Evolutionary conservation across 2,113 vertebrate genomes (phyloP), one percentile per base, ranked within the genome.

Genomic region (Notarius lentiginosus): DNA sequence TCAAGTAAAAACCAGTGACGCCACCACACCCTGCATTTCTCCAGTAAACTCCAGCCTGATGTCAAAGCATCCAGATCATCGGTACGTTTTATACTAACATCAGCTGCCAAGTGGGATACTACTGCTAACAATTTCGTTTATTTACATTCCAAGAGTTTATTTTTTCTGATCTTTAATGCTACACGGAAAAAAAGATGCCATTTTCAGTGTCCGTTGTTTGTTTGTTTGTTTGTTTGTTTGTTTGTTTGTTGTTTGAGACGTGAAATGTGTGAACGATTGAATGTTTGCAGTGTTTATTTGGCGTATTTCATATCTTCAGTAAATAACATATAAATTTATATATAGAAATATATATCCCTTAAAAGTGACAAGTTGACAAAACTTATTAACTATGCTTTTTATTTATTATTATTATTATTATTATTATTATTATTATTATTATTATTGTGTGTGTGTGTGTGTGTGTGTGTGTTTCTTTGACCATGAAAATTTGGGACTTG

Each of bases 401-500:
- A 60, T 58, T 55, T 34, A 51, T 75, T 30, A 30, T 30, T 30
- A 30, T 34, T 34, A 34, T 34, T 34, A 34, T 34, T 34, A 34
- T 34, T 34, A 34, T 34, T 34, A 34, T 34, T 41, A 41, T 41
- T 41, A 41, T 41, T 41, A 41, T 41, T 41, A 41, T 41, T 41
- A 41, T 41, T 41, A 41, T 41, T 41, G 34, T 41, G 34, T 41
- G 4, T 41, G 41, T 41, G 41, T 5, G 27, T 70, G 5, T 77
- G 22, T 63, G 27, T 61, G 61, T 0, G 17, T 85, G 53, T 27
- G 75, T 82, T 79, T 89, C 30, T 84, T 66, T 55, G n/a, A 82
- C 53, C 76, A 84, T 89, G 47, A 88, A 76, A 22, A 68, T 55
- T 84, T 70, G 63, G 47, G 73, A 68, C 58, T 47, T 86, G 63